A percentile compares a stretch with the other conserved stretches of the same genome.
phyloP scores from a whole-genome alignment of 2,888 invertebrate genomes.

The Folsomia candida region DNA sequence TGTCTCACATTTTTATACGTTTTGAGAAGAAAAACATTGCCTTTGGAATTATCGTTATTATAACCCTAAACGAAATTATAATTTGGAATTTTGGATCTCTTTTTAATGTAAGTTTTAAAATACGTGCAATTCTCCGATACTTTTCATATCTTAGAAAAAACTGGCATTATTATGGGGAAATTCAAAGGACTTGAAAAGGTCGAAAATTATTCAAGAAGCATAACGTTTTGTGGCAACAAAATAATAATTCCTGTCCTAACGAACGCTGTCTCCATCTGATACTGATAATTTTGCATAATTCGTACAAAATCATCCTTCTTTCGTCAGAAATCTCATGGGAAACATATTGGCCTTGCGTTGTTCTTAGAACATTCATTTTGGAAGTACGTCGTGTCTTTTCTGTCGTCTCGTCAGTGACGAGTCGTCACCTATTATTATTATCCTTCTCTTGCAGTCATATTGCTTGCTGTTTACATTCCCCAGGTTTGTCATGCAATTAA shows the following conservation, averaged over 20 bases:
- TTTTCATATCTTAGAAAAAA: neutral
- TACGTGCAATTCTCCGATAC: neutral
- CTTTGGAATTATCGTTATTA: neutral
- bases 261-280: too few relatives aligned
- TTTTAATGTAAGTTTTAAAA: neutral
- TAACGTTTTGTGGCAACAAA: too few relatives aligned
- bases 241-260: too few relatives aligned
- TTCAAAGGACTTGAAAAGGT: too few relatives aligned
- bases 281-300: neutral
- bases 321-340: neutral
- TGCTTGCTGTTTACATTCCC: neutral
- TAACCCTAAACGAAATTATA: neutral
- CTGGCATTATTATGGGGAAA: neutral
- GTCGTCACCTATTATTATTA: too few relatives aligned
- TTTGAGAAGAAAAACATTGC: neutral
- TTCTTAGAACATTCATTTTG: neutral
- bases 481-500: neutral
- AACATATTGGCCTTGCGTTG: neutral
- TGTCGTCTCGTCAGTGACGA: too few relatives aligned
- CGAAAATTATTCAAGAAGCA: too few relatives aligned
- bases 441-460: neutral
- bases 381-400: neutral
- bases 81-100: slow-evolving; percentile 4
- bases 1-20: neutral
- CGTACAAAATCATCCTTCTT: neutral